Base-by-base conservation (phyloP, 2,797 vertebrate genomes). In the Ambastaia sidthimunki region DNA sequence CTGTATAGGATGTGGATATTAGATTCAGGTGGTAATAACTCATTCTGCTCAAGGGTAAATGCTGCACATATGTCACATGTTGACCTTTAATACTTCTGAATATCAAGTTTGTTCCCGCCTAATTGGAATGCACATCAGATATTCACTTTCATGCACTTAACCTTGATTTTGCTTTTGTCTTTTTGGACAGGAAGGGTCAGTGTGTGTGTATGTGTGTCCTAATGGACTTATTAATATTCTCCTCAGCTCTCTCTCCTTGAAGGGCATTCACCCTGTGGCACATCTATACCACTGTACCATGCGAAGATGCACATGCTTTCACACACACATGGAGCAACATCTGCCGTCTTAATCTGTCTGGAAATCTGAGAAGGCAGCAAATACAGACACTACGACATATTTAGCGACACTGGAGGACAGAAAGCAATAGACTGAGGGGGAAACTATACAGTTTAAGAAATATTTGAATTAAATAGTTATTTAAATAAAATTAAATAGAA, bases 171-270 rank as follows among this genome's bases (percentile, higher is more conserved):
- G 67, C 79, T 85, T 89, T 88, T 85, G 81, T 73, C 85, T 77
- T 84, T 80, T 83, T 83, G 86, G 73, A 87, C 71, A 71, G 47
- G 71, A 80, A 81, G 77, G 79, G 85, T 81, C 83, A 85, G n/a
- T n/a, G 74, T 19, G 57, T 66, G 67, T 41, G 79, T 71, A 69
- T 76, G 72, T 63, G 73, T 80, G 72, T 69, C 80, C 80, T 82
- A 87, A 86, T 88, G 80, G 79, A 67, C 84, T 89, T 86, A 93
- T 92, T 93, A 92, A 86, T 88, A 94, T 93, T 92, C 89, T 86
- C 87, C 86, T 84, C 85, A 84, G 87, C 81, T 87, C 78, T 76
- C 88, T 89, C 85, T 28, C 85, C 86, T 85, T 92, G 90, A 93
- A 93, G 91, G 91, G 90, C 90, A 80, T 88, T 81, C 80, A 85